phyloP scores from a whole-genome alignment of 2,797 vertebrate species.

The Argyrosomus regius region DNA sequence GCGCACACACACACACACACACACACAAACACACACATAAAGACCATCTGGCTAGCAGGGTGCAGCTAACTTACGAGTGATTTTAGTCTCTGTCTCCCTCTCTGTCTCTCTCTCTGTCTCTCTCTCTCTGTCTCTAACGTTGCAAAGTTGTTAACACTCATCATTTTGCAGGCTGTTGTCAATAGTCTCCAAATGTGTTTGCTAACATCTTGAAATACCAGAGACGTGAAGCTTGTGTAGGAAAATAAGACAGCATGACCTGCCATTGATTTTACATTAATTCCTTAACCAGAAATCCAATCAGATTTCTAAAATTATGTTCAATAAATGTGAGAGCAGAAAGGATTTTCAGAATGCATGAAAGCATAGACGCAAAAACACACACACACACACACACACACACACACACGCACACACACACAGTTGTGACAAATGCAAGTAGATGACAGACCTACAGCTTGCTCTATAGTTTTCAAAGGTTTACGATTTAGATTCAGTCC shows the following conservation, averaged over 20 bases:
- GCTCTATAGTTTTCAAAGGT: neutral
- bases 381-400: neutral
- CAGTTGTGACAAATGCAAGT: neutral
- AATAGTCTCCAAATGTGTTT: slow-evolving; percentile 20
- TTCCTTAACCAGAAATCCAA: slow-evolving; percentile 19
- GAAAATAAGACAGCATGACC: slow-evolving; percentile 10
- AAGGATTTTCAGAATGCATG: neutral
- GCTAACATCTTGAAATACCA: slow-evolving; percentile 25
- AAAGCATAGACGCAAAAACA: slow-evolving; percentile 1
- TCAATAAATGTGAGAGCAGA: slow-evolving; percentile 22
- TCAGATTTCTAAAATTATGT: slow-evolving; percentile 3
- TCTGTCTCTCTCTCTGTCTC: neutral
- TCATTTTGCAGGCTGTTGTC: slow-evolving; percentile 24
- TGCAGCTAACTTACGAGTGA: slow-evolving; percentile 21
- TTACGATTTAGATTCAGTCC: slow-evolving; percentile 1
- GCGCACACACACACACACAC: slow-evolving; percentile 5
- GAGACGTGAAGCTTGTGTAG: neutral
- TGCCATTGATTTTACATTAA: slow-evolving; percentile 24
- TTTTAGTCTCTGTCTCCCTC: slow-evolving; percentile 18
- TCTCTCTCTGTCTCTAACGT: neutral
- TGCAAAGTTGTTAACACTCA: slow-evolving; percentile 34
- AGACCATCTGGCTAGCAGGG: slow-evolving; percentile 55
- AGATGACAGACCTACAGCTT: slow-evolving; percentile 12
- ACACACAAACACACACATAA: slow-evolving; percentile 34
- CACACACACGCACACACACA: neutral